Evolutionary conservation across 2,113 vertebrate genomes (phyloP).

Genomic region (Uria aalge): DNA sequence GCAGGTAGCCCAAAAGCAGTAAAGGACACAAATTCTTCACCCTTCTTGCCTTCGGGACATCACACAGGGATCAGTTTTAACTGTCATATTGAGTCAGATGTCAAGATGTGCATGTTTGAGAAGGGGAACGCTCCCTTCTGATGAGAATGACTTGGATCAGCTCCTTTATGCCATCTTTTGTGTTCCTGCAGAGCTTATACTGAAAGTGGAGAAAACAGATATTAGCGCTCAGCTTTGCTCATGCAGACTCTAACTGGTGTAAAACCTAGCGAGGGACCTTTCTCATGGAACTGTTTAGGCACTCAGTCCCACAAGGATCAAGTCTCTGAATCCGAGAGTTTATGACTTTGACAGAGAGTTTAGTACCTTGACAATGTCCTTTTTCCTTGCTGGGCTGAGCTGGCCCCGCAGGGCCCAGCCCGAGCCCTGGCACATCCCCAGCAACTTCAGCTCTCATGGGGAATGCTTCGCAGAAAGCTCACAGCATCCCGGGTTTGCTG

Average conservation of each 20-base stretch:
- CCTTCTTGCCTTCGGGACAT: background rate
- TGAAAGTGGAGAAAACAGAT: background rate
- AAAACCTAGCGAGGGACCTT: background rate
- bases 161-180: conserved; percentile 1
- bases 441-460: background rate
- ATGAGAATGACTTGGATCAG: background rate
- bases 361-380: too few relatives aligned
- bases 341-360: too few relatives aligned
- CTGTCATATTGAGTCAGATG: background rate
- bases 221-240: background rate
- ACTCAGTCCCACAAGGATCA: background rate
- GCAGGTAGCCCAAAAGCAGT: background rate
- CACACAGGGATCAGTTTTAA: background rate
- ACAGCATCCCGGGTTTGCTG: background rate
- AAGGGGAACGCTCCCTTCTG: background rate
- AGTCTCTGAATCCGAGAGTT: background rate
- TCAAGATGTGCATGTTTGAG: background rate
- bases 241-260: background rate
- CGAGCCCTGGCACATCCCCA: background rate
- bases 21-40: background rate
- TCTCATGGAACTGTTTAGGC: too few relatives aligned
- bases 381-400: background rate
- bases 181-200: background rate
- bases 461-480: background rate
- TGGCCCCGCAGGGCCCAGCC: background rate